Conservation (phyloP, 2,888 invertebrate genomes). For the Pedicia rivosa region DNA sequence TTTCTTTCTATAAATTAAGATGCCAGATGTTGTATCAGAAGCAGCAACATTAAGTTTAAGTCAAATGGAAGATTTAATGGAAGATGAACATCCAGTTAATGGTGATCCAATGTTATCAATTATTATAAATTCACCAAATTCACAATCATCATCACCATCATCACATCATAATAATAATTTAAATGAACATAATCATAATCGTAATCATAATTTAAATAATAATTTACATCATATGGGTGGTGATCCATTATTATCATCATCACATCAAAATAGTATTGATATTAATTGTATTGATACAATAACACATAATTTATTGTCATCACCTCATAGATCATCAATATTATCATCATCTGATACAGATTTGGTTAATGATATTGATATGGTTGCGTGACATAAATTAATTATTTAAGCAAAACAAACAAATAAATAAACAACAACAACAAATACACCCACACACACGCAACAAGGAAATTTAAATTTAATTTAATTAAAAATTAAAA, state of each 20-base stretch:
- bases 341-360: slow-evolving; percentile 36
- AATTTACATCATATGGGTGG: slow-evolving; percentile 11
- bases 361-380: slow-evolving; percentile 33
- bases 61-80: slow-evolving; percentile 49
- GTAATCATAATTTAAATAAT: slow-evolving; percentile 7
- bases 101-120: slow-evolving; percentile 47
- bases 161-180: slow-evolving; percentile 9
- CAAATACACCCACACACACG: too few relatives aligned
- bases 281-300: slow-evolving; percentile 31
- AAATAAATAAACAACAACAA: too few relatives aligned
- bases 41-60: slow-evolving; percentile 37
- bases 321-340: slow-evolving; percentile 26
- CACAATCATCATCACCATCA: slow-evolving; percentile 24
- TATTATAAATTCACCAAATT: slow-evolving; percentile 30
- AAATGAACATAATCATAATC: slow-evolving; percentile 7
- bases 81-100: slow-evolving; percentile 41
- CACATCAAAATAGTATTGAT: slow-evolving; percentile 21
- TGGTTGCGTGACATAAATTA: slow-evolving; percentile 31
- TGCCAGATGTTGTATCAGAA: slow-evolving; percentile 40
- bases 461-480: too few relatives aligned
- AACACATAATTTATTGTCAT: slow-evolving; percentile 19
- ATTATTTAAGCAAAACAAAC: neutral
- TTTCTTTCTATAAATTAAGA: slow-evolving; percentile 21
- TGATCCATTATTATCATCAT: slow-evolving; percentile 26
- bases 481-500: too few relatives aligned